These are phyloP conservation scores for Dryobotodes eremita DNA, from an alignment of 2,888 invertebrate genomes.

Conservation along the genomic window DNA sequence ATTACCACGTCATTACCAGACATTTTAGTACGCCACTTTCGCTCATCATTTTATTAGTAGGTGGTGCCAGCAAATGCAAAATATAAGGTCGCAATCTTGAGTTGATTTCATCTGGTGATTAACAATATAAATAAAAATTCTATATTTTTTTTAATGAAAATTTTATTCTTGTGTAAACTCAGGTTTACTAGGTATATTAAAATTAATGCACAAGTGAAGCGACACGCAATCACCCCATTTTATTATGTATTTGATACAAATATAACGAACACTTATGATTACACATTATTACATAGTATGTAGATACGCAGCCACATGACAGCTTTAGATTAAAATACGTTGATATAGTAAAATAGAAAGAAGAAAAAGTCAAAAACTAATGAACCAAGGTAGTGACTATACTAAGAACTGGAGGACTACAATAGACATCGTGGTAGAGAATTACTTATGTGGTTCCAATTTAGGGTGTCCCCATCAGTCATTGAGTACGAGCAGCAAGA, in stretches of 20 bases:
- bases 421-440: neutral
- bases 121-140: neutral
- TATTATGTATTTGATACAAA: neutral
- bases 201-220: slow-evolving; percentile 4
- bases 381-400: neutral
- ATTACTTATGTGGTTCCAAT: neutral
- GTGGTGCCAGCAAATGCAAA: neutral
- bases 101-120: neutral
- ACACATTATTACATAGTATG: too few species aligned
- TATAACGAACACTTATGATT: neutral
- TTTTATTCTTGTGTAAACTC: slow-evolving; percentile 1
- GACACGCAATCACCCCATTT: neutral
- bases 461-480: neutral
- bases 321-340: neutral
- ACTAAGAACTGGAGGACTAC: neutral
- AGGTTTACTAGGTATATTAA: neutral
- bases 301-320: neutral
- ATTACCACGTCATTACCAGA: neutral
- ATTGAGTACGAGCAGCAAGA: neutral
- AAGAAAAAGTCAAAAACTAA: neutral
- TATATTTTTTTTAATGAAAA: neutral
- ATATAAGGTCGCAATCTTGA: neutral
- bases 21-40: neutral
- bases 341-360: neutral
- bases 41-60: neutral